Evolutionary conservation across 2,113 vertebrate species (phyloP), one percentile per base, ranked within the genome.

Genomic region (Asarcornis scutulata): DNA sequence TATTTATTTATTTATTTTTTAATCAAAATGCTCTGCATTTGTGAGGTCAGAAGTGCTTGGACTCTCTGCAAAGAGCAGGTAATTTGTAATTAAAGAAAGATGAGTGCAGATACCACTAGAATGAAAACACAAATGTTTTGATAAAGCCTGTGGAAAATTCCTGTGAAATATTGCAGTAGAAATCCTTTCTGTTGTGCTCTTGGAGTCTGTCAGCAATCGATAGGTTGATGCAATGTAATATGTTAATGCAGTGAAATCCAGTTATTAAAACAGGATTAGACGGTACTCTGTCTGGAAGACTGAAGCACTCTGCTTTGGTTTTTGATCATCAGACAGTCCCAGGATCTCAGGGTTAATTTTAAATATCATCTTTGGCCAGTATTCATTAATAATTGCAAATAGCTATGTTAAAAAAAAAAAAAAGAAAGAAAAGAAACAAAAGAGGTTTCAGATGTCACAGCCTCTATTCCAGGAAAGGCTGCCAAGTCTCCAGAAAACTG

Each of bases 401-500:
- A 83, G 44, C 86, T 93, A 21, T 2, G 16, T 48, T 46, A 48
- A 48, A 48, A 48, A 48, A 48, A 48, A 48, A 46, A 40, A 6
- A 50, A 53, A 56, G 36, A 36, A 36, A 36, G 36, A 13, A 16
- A 69, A 68, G 72, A 55, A 95, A 92, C 73, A 96, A 88, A 92
- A 90, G 83, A 83, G 31, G 74, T 97, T 94, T 97, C 92, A 81
- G 81, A 80, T 95, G 74, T 83, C 60, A 34, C n/a, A 62, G 81
- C 42, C 82, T 62, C 13, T 86, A 27, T 96, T 92, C 77, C 71
- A 87, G 88, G 82, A 96, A 93, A 92, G 46, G 23, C 86, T 91
- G 86, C 89, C 89, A 95, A 92, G 75, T 80, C 87, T 78, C 83
- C 46, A 81, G 32, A 95, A 96, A 92, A 74, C 62, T 74, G 52